phyloP scores from a whole-genome alignment of 2,113 vertebrate genomes.

The Prochilodus magdalenae region DNA sequence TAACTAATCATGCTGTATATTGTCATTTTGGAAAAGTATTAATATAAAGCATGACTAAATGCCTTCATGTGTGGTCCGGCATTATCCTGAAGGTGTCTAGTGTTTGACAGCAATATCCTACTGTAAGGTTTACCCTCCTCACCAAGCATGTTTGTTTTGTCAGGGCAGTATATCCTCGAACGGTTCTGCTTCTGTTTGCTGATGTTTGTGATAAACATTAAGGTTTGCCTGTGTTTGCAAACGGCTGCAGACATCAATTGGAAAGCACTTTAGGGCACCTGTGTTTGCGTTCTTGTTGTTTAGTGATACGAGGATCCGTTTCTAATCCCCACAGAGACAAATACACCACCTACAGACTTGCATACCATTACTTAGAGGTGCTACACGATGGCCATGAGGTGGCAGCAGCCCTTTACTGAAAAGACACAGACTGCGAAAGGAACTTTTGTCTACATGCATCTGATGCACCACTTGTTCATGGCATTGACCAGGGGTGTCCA shows the following conservation, averaged over 20 bases:
- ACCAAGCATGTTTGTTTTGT: slow-evolving; percentile 3
- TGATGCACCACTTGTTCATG: not conserved
- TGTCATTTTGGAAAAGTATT: not conserved
- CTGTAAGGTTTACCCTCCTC: not conserved
- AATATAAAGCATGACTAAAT: not conserved
- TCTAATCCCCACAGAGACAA: not conserved
- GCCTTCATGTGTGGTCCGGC: not conserved
- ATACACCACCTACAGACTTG: not conserved
- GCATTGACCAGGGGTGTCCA: no score
- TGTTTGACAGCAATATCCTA: slow-evolving; percentile 9
- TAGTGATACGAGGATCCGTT: not conserved
- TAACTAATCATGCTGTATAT: no score
- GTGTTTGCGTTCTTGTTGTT: not conserved
- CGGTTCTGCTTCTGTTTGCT: not conserved
- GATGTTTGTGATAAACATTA: not conserved
- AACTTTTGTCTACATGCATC: not conserved
- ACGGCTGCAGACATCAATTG: not conserved
- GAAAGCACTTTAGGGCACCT: not conserved
- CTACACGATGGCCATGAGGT: slow-evolving; percentile 13
- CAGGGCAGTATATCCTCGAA: not conserved
- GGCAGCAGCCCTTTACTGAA: slow-evolving; percentile 14
- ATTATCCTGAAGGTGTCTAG: not conserved
- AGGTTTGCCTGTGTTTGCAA: not conserved
- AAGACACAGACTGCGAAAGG: not conserved
- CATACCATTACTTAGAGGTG: not conserved